Conservation (phyloP, 2,888 invertebrate genomes). For the Pyrgus malvae region DNA sequence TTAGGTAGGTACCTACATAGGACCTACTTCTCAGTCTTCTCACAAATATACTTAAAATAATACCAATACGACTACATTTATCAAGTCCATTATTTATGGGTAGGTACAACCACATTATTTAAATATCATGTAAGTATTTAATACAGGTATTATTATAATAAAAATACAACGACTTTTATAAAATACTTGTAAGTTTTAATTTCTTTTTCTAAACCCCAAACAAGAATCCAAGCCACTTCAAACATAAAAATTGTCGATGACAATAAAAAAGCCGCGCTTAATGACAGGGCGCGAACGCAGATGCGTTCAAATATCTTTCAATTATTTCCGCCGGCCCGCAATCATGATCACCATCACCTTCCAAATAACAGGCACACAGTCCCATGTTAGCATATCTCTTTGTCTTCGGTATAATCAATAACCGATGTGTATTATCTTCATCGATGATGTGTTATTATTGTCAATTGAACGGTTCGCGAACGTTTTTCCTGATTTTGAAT, state of each 20-base stretch:
- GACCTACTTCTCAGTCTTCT: no score
- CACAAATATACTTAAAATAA: no score
- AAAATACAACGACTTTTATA: no score
- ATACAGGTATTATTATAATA: no score
- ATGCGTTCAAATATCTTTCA: slow-evolving; percentile 53
- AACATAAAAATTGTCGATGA: slow-evolving; percentile 38
- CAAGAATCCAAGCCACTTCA: no score
- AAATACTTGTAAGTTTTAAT: no score
- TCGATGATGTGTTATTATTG: slow-evolving; percentile 10
- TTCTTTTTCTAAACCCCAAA: no score
- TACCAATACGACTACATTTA: no score
- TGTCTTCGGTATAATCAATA: slow-evolving; percentile 41
- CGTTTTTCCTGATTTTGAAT: not conserved
- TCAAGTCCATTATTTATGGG: no score
- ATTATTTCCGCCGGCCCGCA: slow-evolving; percentile 65
- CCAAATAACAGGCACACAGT: slow-evolving; percentile 53
- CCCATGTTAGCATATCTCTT: slow-evolving; percentile 44
- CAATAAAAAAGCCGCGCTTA: slow-evolving; percentile 47
- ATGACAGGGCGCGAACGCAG: slow-evolving; percentile 51
- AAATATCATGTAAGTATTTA: no score
- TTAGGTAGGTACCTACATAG: no score
- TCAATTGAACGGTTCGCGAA: not conserved
- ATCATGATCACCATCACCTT: slow-evolving; percentile 68
- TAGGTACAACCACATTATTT: no score
- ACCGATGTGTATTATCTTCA: slow-evolving; percentile 25